Conservation (phyloP, 2,113 vertebrate species). For the Tetrax tetrax region DNA sequence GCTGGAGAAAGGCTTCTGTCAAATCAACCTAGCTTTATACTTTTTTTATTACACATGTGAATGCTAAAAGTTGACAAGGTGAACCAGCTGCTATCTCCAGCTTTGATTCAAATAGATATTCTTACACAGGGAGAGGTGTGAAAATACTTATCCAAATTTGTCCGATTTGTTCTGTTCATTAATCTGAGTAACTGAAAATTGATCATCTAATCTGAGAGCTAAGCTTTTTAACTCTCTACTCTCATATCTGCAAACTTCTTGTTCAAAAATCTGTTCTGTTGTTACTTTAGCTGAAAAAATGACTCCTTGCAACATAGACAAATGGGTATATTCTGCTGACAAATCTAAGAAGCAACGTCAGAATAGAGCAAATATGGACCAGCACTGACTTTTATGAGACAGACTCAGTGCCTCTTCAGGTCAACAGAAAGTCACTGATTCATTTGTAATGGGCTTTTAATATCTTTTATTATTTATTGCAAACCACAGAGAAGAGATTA, state of each 20-base stretch:
- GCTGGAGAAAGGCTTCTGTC: background rate
- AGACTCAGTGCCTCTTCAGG: background rate
- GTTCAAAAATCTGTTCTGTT: background rate
- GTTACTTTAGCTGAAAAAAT: background rate
- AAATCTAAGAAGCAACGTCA: background rate
- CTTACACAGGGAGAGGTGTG: background rate
- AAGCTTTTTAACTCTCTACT: background rate
- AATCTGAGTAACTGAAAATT: background rate
- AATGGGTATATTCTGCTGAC: background rate
- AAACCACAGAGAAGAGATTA: too few species aligned
- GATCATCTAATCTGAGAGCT: background rate
- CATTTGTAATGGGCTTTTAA: background rate
- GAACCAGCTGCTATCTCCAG: background rate
- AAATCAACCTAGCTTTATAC: background rate
- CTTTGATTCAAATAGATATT: background rate
- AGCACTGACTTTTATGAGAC: background rate
- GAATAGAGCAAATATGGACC: background rate
- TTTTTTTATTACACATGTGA: background rate
- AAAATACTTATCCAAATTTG: background rate
- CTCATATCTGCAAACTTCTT: background rate
- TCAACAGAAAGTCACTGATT: background rate
- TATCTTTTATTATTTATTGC: too few species aligned
- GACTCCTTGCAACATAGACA: background rate
- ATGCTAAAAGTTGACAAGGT: background rate
- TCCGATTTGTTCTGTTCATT: background rate